phyloP scores from a whole-genome alignment of 2,797 vertebrate species.

The Gallinago nigripennis region DNA sequence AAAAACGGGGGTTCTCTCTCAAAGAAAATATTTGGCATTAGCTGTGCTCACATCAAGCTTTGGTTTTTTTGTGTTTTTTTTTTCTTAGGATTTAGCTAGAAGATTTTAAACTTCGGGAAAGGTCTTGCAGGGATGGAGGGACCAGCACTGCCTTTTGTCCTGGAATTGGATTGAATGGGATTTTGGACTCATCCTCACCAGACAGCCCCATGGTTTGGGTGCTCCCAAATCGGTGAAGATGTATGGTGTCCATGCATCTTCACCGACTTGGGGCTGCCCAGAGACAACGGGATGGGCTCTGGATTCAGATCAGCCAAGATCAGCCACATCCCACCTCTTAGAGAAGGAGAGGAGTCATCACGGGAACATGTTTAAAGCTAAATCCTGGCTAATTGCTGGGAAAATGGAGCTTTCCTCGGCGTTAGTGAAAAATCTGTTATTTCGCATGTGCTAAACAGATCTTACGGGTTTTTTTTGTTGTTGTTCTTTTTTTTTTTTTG shows the following conservation, averaged over 20 bases:
- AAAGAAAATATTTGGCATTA: neutral
- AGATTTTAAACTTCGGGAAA: neutral
- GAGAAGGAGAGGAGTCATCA: neutral
- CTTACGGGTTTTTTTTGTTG: neutral
- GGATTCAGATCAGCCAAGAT: neutral
- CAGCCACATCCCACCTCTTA: neutral
- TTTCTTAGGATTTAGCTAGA: neutral
- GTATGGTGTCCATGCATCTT: neutral
- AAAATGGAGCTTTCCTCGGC: neutral
- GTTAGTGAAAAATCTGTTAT: neutral
- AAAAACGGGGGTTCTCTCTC: neutral
- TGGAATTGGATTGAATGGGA: constrained; percentile 55
- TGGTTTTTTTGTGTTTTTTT: neutral
- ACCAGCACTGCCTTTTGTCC: constrained; percentile 21
- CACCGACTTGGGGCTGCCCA: constrained; percentile 16
- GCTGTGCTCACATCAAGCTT: neutral
- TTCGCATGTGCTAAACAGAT: neutral
- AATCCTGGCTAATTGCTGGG: neutral
- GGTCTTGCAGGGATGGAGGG: neutral
- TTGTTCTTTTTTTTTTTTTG: neutral
- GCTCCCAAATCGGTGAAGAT: neutral
- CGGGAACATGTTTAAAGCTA: accelerated
- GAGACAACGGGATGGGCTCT: neutral
- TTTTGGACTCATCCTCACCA: neutral
- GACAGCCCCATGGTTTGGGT: constrained; percentile 52